Base-by-base conservation (phyloP, 2,113 vertebrate genomes). In the Macheiramphus alcinus region DNA sequence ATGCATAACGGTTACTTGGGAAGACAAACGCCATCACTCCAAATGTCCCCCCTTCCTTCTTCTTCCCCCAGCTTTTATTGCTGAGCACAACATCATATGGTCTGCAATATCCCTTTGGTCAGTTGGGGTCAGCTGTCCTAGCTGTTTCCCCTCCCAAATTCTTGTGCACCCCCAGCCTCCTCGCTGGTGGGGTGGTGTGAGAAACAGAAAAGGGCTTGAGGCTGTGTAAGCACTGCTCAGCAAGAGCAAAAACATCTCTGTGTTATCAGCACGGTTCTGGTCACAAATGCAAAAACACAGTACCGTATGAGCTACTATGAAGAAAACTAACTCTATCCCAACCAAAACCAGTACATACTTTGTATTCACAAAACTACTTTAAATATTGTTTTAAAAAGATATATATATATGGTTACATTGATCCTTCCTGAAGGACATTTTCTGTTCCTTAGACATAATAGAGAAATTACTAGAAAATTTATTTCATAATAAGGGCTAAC, bases 1-100 rank as follows among this genome's bases (percentile, higher is more conserved):
- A 42, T 1, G 0, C 2, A 0, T 31, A 65, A 43, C 1, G 0
- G 26, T 47, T 17, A 73, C 40, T 65, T 47, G 11, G 34, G 22
- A 74, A 73, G 27, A 55, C 27, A 63, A 43, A 48, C 0, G 1
- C 8, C 4, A 0, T 48, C 4, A 56, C 25, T 48, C n/a, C 7
- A 5, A 58, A 50, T 3, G 4, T 36, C 48, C 13, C 7, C 13
- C 31, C 38, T 20, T 61, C 16, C 7, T 75, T 6, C 42, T 22
- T 13, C 40, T 27, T 66, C 25, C 20, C 36, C 13, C 36, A 42
- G 20, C 13, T 59, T 66, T 50, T 8, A 31, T 6, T 38, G 43
- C 62, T 43, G 10, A 42, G 18, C 36, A 19, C 11, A 13, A 42
- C 0, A 0, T n/a, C 50, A n/a, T 15, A 56, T 6, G 22, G 71